Evolutionary conservation across 2,888 invertebrate species (phyloP), one percentile per base, ranked within the genome.

Genomic region (Drosophila diplacantha): DNA sequence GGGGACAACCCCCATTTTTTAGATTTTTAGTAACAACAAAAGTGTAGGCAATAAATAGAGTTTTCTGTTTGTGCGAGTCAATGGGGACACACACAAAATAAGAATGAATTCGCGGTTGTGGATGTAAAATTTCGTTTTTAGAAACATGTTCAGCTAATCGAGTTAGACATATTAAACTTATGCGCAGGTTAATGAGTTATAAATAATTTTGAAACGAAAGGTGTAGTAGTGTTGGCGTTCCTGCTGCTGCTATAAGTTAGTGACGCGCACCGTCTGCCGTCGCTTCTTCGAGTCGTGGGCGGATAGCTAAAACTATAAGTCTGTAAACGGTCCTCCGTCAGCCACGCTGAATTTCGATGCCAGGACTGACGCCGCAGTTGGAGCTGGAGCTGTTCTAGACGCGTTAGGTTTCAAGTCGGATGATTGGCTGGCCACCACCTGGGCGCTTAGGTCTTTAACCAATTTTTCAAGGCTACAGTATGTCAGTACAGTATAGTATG

Each of bases 381-480:
- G 72, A 61, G 80, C 34, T 58, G 53, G 77, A 51, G 74, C 44
- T 51, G 63, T 38, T 50, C 70, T 49, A 37, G 73, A 24, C 24
- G 18, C 31, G 55, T 39, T 67, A 35, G 70, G 44, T 52, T 58
- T 75, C 75, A 73, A 72, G 53, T 68, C 79, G 18, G 44, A 44
- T 35, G 56, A 26, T 57, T 79, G 73, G 59, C 58, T 57, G 61
- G 69, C 50, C 71, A 81, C 74, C 68, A 81, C 74, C 70, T 76
- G 74, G 71, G 69, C 73, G 74, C 85, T 86, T 72, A 88, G 83
- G 78, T 82, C 85, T 78, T 85, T 87, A 81, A 88, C 87, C 86
- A 88, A 86, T 82, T 86, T 86, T 84, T 88, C 88, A 80, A 88
- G 86, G 83, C 88, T 88, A 85, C 75, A 86, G 80, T 71, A 69